Evolutionary conservation across 2,113 vertebrate genomes (phyloP).

Genomic region (Rattus norvegicus): DNA sequence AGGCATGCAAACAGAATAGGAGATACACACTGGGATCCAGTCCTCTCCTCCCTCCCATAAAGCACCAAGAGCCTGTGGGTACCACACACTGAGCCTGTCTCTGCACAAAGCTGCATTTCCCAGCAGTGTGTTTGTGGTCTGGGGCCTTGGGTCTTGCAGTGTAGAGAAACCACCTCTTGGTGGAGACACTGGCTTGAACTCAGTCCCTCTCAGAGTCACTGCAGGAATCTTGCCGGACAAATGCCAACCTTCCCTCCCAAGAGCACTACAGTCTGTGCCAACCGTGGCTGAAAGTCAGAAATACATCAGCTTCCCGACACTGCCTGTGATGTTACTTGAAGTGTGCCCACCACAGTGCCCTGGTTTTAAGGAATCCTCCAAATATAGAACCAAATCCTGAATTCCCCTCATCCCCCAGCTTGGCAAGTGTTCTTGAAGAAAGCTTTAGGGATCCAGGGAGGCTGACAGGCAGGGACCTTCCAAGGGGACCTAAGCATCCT

Average conservation of each 20-base stretch:
- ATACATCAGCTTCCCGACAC: background rate
- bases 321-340: background rate
- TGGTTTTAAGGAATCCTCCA: background rate
- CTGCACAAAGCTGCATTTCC: background rate
- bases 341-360: accelerated
- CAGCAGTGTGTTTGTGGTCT: background rate
- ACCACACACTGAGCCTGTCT: background rate
- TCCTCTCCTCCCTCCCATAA: background rate
- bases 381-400: background rate
- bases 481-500: background rate
- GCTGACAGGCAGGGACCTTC: background rate
- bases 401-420: no score
- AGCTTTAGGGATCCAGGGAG: background rate
- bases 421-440: background rate
- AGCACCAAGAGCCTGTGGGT: background rate
- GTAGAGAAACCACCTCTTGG: background rate
- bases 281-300: background rate
- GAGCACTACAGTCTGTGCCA: background rate
- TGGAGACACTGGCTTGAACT: background rate
- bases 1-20: background rate
- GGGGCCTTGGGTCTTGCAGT: background rate
- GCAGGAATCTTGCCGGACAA: accelerated
- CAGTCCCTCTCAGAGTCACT: background rate
- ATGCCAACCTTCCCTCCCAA: background rate
- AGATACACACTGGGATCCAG: background rate